These are phyloP conservation scores for Agelas oroides DNA, from an alignment of 37 sponge, comb jelly and placozoan species.

Conservation along the genomic window DNA sequence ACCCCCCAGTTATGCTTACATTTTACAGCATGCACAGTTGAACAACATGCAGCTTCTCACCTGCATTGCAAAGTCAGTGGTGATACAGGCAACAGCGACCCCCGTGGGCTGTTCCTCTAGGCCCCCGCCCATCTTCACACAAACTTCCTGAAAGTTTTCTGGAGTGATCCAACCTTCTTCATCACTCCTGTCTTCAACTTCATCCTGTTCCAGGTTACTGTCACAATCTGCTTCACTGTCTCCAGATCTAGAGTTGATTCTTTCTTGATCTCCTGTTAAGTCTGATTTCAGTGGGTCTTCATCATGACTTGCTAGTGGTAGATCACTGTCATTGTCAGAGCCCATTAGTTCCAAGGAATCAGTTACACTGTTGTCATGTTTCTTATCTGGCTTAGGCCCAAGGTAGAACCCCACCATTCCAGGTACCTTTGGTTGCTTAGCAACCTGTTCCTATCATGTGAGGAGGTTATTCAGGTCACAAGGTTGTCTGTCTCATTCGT, in stretches of 20 bases:
- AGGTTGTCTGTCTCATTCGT: too few species aligned
- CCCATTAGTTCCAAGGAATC: neutral
- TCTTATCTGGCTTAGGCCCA: neutral
- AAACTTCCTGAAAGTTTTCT: conserved; percentile 74
- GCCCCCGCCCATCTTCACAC: conserved; percentile 67
- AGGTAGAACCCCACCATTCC: conserved; percentile 31
- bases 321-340: neutral
- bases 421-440: neutral
- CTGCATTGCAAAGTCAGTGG: conserved; percentile 98
- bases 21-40: too few species aligned
- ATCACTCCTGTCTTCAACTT: conserved; percentile 62
- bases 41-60: conserved; percentile 8
- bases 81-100: conserved; percentile 88
- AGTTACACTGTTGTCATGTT: neutral
- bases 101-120: conserved; percentile 42
- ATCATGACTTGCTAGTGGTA: neutral
- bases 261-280: neutral
- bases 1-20: too few species aligned
- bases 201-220: conserved; percentile 26
- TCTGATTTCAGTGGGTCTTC: neutral
- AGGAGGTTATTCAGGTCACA: too few species aligned
- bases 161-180: conserved; percentile 98
- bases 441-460: neutral
- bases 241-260: too few species aligned
- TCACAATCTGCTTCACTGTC: conserved; percentile 29